phyloP scores from a whole-genome alignment of 1,140 invertebrate species.

The Euglossa dilemma region DNA sequence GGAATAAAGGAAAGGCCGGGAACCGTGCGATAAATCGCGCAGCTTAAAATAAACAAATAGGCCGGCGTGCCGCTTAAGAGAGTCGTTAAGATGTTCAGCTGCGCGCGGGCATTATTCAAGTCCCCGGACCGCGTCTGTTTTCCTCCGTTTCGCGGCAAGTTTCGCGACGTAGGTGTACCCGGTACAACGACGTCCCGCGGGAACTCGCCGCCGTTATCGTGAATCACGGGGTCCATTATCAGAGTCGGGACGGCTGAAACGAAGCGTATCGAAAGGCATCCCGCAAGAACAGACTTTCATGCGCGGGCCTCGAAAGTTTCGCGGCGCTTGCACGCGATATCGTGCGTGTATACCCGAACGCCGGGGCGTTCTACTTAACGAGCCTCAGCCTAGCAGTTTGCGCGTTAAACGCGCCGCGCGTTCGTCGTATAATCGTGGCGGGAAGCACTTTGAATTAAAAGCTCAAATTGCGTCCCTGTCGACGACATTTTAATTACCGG shows the following conservation, averaged over 20 bases:
- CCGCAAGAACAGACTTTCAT: slow-evolving; percentile 31
- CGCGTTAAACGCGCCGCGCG: slow-evolving; percentile 12
- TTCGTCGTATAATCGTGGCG: not conserved
- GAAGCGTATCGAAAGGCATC: slow-evolving; percentile 45
- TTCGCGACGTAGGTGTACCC: slow-evolving; percentile 11
- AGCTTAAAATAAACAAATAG: slow-evolving; percentile 51
- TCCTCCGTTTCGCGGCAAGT: slow-evolving; percentile 55
- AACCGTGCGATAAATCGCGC: slow-evolving; percentile 29
- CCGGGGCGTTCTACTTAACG: slow-evolving; percentile 7
- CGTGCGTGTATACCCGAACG: not conserved
- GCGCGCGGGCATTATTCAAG: slow-evolving; percentile 29
- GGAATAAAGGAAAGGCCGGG: slow-evolving; percentile 28
- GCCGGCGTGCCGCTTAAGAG: slow-evolving; percentile 19
- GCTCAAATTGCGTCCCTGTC: slow-evolving; percentile 40
- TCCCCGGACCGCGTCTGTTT: slow-evolving; percentile 54
- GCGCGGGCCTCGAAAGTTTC: slow-evolving; percentile 30
- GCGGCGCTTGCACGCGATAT: not conserved
- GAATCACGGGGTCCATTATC: slow-evolving; percentile 63
- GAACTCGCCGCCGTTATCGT: slow-evolving; percentile 50
- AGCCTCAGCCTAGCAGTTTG: not conserved
- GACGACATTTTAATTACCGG: slow-evolving; percentile 50
- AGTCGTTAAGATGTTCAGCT: slow-evolving; percentile 49
- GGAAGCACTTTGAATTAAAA: slow-evolving; percentile 39
- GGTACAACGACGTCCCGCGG: not conserved
- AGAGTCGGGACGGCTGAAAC: slow-evolving; percentile 17